phyloP scores from a whole-genome alignment of 2,113 vertebrate genomes.

The Crotophaga sulcirostris region DNA sequence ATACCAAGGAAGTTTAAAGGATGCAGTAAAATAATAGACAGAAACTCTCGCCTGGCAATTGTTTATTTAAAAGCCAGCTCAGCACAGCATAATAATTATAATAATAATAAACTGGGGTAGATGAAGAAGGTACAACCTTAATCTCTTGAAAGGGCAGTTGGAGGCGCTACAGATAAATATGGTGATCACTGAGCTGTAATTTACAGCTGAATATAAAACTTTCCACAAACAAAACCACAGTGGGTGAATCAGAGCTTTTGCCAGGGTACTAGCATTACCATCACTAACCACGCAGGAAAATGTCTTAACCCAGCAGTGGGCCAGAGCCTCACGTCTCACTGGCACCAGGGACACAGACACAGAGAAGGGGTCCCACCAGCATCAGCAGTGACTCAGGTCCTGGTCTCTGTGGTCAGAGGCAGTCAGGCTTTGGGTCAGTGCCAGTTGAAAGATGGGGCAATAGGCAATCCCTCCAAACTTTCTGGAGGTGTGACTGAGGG shows the following conservation, averaged over 20 bases:
- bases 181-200: neutral
- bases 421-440: neutral
- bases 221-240: neutral
- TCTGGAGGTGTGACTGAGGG: neutral
- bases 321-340: fast-evolving
- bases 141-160: neutral
- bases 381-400: fast-evolving
- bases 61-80: neutral
- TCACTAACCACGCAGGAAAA: neutral
- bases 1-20: neutral
- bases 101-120: neutral
- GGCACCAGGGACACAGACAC: fast-evolving
- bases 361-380: neutral
- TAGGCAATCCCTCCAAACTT: neutral
- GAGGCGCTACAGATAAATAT: neutral
- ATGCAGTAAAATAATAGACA: neutral
- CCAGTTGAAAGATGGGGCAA: neutral
- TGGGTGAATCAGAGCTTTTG: neutral
- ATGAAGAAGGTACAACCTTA: neutral
- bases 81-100: neutral
- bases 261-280: neutral
- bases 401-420: neutral
- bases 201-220: neutral
- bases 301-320: neutral
- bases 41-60: neutral